Conservation (phyloP, 2,797 vertebrate genomes). For the Otus scops region DNA sequence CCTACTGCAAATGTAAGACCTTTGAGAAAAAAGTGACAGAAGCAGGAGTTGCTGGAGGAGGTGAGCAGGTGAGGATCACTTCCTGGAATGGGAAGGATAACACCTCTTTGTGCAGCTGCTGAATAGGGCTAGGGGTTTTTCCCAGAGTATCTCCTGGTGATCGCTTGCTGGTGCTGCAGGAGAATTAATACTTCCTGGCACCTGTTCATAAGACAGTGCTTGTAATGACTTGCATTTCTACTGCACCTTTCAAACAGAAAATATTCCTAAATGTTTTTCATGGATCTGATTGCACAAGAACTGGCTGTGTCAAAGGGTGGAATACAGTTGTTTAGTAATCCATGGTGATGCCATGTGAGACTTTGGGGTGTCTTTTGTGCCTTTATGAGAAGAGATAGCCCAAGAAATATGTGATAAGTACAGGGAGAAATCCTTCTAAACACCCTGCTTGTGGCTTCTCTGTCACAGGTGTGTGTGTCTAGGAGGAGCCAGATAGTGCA, state of each 20-base stretch:
- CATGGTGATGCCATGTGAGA: not conserved
- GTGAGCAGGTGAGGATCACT: not conserved
- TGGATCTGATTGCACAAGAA: slow-evolving; percentile 5
- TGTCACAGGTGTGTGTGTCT: not conserved
- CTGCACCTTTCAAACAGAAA: slow-evolving; percentile 12
- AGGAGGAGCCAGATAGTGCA: not conserved
- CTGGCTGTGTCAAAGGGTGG: not conserved
- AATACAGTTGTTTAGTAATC: not conserved
- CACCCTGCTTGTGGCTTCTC: not conserved
- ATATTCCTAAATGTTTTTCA: not conserved
- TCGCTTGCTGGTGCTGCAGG: not conserved
- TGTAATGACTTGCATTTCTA: slow-evolving; percentile 1
- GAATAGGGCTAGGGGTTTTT: not conserved
- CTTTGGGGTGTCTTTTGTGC: not conserved
- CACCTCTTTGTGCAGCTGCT: not conserved
- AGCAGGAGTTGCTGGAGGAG: not conserved
- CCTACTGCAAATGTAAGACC: not conserved
- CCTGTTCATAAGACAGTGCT: not conserved
- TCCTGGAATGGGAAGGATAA: not conserved
- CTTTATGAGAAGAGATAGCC: not conserved
- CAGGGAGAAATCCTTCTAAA: not conserved
- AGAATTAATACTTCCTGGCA: not conserved
- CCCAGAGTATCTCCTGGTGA: not conserved
- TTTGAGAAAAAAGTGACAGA: not conserved
- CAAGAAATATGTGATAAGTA: not conserved